These are phyloP conservation scores for Bombycilla garrulus DNA, from an alignment of 2,113 vertebrate species.

Conservation along the genomic window DNA sequence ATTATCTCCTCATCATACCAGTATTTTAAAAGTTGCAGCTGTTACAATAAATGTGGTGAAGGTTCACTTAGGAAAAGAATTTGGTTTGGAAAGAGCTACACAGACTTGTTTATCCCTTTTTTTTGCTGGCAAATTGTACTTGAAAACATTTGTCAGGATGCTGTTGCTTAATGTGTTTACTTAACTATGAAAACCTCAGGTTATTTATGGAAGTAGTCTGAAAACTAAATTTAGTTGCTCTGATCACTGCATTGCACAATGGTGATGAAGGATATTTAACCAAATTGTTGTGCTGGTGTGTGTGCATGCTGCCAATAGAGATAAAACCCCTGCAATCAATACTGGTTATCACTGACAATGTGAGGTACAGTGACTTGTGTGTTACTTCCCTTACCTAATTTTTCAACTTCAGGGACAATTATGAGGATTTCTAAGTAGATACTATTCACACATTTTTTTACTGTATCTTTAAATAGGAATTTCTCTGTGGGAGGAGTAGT, in stretches of 20 bases:
- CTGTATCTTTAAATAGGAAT: background rate
- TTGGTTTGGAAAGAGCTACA: background rate
- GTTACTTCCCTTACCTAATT: background rate
- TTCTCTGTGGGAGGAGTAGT: background rate
- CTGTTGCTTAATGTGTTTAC: constrained; percentile 13
- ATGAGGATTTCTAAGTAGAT: background rate
- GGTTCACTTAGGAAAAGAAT: background rate
- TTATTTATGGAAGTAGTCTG: constrained; percentile 1
- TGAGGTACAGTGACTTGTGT: background rate
- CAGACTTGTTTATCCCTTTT: background rate
- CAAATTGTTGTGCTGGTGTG: background rate
- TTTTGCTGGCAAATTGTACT: constrained; percentile 3
- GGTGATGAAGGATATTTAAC: background rate
- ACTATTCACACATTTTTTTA: background rate
- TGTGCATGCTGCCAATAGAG: background rate
- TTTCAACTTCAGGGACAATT: background rate
- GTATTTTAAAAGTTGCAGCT: background rate
- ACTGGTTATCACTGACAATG: background rate
- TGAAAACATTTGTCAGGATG: constrained; percentile 1
- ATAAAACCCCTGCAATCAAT: background rate
- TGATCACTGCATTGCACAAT: background rate
- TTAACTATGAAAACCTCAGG: background rate
- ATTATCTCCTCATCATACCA: background rate
- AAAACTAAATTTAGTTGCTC: background rate
- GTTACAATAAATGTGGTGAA: background rate